Evolutionary conservation across 2,113 vertebrate species (phyloP).

Genomic region (Alexandromys fortis): DNA sequence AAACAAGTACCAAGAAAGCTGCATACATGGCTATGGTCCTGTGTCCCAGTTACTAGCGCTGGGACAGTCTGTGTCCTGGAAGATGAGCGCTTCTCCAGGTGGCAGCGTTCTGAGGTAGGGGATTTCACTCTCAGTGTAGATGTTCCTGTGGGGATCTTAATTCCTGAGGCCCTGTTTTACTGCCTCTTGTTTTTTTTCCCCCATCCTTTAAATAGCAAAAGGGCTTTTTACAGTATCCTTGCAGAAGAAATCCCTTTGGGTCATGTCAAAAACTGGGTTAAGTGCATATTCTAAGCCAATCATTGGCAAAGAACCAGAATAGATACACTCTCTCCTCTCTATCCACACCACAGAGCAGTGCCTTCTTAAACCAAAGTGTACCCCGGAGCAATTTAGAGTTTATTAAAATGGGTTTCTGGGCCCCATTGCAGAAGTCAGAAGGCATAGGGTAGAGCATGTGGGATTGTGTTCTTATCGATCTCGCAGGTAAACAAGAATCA

Average conservation of each 20-base stretch:
- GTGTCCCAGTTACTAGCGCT: neutral
- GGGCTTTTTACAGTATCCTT: neutral
- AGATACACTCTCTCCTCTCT: neutral
- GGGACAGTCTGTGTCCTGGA: neutral
- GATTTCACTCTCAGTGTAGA: neutral
- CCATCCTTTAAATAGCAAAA: constrained; percentile 28
- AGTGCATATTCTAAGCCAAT: neutral
- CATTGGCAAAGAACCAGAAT: neutral
- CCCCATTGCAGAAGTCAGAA: neutral
- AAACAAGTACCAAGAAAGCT: neutral
- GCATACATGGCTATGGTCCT: neutral
- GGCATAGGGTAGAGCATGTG: neutral
- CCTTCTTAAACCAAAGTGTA: neutral
- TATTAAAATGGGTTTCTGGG: neutral
- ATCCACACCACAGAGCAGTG: neutral
- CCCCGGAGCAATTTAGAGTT: neutral
- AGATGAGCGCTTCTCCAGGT: neutral
- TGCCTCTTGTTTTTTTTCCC: neutral
- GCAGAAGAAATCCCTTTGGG: neutral
- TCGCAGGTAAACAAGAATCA: neutral
- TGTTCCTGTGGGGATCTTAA: neutral
- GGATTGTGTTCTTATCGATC: neutral
- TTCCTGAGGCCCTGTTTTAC: neutral
- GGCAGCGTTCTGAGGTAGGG: fast-evolving
- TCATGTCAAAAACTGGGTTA: neutral